Percentiles rank a stretch among this genome's conserved stretches.
Evolutionary conservation across 2,113 vertebrate species (phyloP).

Genomic region (Takifugu flavidus): DNA sequence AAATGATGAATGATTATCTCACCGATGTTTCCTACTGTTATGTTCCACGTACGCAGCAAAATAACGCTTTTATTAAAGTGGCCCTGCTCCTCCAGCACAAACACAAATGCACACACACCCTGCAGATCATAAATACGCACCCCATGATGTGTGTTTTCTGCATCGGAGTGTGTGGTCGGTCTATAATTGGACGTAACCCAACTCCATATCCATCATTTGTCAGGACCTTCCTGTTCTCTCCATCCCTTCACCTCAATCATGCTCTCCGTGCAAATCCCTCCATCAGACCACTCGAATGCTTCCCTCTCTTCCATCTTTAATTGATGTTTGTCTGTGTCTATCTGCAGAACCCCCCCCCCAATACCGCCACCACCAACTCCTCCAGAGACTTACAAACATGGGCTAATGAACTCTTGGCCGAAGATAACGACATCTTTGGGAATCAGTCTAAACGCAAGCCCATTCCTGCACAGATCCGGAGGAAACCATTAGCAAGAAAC

Average conservation of each 20-base stretch:
- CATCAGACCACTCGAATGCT: background rate
- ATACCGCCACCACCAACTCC: constrained; percentile 34
- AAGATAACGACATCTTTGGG: constrained; percentile 13
- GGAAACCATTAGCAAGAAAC: constrained; percentile 30
- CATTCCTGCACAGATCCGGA: background rate
- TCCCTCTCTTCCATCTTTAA: constrained; percentile 6
- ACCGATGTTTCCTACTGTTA: too few relatives aligned
- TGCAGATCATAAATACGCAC: constrained; percentile 23
- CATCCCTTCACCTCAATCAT: constrained; percentile 9
- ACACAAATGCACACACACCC: background rate
- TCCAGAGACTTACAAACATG: background rate
- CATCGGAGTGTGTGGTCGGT: constrained; percentile 13
- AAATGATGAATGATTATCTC: too few relatives aligned
- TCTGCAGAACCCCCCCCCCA: constrained; percentile 30
- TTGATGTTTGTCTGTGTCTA: background rate
- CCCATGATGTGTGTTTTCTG: constrained; percentile 5
- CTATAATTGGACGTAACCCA: constrained; percentile 40
- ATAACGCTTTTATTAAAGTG: too few relatives aligned
- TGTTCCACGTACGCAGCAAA: too few relatives aligned
- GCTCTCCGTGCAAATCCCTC: background rate
- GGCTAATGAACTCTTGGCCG: constrained; percentile 43
- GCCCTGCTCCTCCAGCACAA: background rate
- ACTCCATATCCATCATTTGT: constrained; percentile 11
- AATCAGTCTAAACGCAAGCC: background rate
- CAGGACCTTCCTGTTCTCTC: constrained; percentile 1